Evolutionary conservation across 2,888 invertebrate species (phyloP), one percentile per base, ranked within the genome.

Genomic region (Mythimna impura): DNA sequence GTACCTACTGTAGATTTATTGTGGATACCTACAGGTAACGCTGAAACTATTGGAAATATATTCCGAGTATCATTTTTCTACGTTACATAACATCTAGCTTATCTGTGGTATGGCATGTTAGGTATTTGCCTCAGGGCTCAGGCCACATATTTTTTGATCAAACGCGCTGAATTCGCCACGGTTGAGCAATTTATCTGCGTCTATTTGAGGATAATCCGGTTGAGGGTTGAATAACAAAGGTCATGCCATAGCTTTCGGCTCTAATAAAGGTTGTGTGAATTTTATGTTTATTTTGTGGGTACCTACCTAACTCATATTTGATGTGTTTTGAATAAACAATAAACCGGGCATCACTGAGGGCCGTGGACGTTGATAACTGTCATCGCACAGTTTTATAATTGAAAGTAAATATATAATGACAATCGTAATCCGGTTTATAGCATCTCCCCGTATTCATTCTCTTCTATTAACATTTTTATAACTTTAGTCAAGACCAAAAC

Each of bases 161-260:
- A 76, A 80, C 61, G 25, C 65, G 50, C 64, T 80, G 64, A 72
- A 77, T 40, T 22, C 54, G 58, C 66, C 54, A 69, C 43, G 54
- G 66, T 68, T 80, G 55, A 40, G 22, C 47, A 77, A 76, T 76
- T 81, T 81, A 68, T 80, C 25, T 58, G 34, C 69, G 43, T 65
- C 64, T 71, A 71, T 76, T 76, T 80, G 55, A 40, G 34, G 67
- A 80, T 76, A 68, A 67, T 71, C 71, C 63, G 22, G 30, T 58
- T 61, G 68, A 78, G 65, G 76, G 58, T 60, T 76, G 66, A 66
- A 52, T 61, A 58, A 65, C 61, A 66, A 67, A 78, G 67, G 73
- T 54, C 66, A 73, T 54, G 63, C 58, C 57, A 63, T 66, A 62
- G 73, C 64, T 73, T 78, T 74, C 40, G 34, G 40, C 8, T 55